phyloP scores from a whole-genome alignment of 1,140 invertebrate species.

The Drosophila busckii region DNA sequence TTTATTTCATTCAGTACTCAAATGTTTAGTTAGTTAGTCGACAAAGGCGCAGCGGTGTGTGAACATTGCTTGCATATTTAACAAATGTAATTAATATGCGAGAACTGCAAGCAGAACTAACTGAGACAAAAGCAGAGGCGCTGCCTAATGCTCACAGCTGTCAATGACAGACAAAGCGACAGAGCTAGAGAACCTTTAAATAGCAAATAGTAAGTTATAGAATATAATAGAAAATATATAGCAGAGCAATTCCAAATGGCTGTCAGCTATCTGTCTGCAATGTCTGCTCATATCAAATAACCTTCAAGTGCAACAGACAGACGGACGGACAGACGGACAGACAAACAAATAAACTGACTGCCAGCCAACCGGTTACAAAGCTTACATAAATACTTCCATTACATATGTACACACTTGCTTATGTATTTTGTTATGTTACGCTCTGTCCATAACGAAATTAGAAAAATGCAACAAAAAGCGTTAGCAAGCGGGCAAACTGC shows the following conservation, averaged over 20 bases:
- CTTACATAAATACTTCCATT: conserved; percentile 26
- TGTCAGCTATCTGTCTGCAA: conserved; percentile 16
- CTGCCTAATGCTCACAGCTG: conserved; percentile 17
- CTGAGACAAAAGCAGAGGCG: conserved; percentile 17
- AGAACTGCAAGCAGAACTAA: conserved; percentile 1
- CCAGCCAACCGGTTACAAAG: conserved; percentile 56
- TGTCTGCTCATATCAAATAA: conserved; percentile 55
- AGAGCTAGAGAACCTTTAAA: too few species aligned
- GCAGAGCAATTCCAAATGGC: conserved; percentile 13
- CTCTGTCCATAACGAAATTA: conserved; percentile 50
- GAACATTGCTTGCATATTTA: conserved; percentile 34
- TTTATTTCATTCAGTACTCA: too few species aligned
- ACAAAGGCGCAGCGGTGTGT: conserved; percentile 21
- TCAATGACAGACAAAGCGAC: conserved; percentile 17
- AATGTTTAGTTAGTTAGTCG: too few species aligned
- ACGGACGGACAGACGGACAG: conserved; percentile 16
- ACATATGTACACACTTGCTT: background rate
- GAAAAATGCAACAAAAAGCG: conserved; percentile 33
- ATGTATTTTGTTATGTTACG: conserved; percentile 29
- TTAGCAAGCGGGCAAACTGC: background rate
- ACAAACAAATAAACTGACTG: conserved; percentile 31
- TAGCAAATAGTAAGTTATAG: too few species aligned
- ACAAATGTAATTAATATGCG: conserved; percentile 46
- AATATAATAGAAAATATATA: conserved; percentile 25
- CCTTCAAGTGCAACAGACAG: conserved; percentile 52